Percentiles rank a stretch among this genome's conserved stretches.
Evolutionary conservation across 2,797 vertebrate genomes (phyloP).

Genomic region (Notamacropus eugenii): DNA sequence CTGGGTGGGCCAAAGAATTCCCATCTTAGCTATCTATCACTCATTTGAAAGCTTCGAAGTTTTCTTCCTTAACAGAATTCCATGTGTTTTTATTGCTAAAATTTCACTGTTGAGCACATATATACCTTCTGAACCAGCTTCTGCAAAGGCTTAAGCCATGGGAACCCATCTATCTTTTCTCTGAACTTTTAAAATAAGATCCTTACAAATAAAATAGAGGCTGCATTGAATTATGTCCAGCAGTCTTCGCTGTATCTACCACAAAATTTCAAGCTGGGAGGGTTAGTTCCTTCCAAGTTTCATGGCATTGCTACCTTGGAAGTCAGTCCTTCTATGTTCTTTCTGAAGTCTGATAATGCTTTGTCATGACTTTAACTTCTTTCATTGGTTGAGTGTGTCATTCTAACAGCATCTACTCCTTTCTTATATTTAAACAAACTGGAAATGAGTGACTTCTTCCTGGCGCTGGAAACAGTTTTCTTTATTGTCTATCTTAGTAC

Average conservation of each 20-base stretch:
- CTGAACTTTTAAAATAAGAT: not conserved
- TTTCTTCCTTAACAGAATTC: not conserved
- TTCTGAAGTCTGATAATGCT: not conserved
- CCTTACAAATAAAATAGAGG: not conserved
- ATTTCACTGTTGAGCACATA: not conserved
- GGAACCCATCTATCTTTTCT: not conserved
- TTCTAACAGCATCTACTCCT: not conserved
- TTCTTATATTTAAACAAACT: not conserved
- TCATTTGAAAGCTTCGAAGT: not conserved
- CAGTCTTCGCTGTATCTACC: not conserved
- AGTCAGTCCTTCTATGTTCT: not conserved
- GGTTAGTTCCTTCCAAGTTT: not conserved
- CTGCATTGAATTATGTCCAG: not conserved
- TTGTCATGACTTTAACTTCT: not conserved
- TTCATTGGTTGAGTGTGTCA: not conserved
- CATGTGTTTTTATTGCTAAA: not conserved
- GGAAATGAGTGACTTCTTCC: not conserved
- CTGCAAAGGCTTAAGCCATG: not conserved
- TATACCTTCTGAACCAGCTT: not conserved
- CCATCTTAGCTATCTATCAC: not conserved
- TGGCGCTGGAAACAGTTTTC: not conserved
- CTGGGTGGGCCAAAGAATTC: not conserved
- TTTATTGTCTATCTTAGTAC: constrained; percentile 40
- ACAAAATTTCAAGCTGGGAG: not conserved
- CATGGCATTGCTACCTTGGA: not conserved